phyloP scores from a whole-genome alignment of 2,113 vertebrate species.

The Chloebia gouldiae region DNA sequence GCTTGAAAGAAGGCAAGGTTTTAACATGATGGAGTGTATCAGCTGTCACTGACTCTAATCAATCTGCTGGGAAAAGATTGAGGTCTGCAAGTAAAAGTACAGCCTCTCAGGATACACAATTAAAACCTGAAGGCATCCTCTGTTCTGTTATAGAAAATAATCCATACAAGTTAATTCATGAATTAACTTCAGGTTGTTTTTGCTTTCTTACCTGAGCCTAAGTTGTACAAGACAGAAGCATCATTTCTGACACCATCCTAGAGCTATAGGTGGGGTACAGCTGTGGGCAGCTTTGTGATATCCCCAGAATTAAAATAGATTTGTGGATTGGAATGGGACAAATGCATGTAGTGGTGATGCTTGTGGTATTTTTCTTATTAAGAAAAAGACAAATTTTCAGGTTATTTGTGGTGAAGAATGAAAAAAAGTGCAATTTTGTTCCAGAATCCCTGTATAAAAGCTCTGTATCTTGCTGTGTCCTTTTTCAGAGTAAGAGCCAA shows the following conservation, averaged over 20 bases:
- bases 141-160: neutral
- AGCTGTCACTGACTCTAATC: neutral
- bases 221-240: neutral
- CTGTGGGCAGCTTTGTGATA: neutral
- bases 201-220: neutral
- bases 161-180: neutral
- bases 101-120: neutral
- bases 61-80: neutral
- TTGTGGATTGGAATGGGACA: neutral
- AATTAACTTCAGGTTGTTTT: neutral
- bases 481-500: neutral
- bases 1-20: conserved; percentile 28
- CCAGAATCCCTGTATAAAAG: neutral
- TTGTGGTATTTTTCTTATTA: neutral
- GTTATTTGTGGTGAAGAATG: neutral
- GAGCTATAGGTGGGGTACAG: too few species aligned
- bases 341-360: neutral
- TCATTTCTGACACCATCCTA: neutral
- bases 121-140: neutral
- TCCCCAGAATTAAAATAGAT: neutral
- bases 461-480: neutral
- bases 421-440: neutral
- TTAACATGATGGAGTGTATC: conserved; percentile 4
- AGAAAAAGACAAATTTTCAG: neutral
- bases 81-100: neutral